phyloP scores from a whole-genome alignment of 2,888 invertebrate genomes.

The Melanchra persicariae region DNA sequence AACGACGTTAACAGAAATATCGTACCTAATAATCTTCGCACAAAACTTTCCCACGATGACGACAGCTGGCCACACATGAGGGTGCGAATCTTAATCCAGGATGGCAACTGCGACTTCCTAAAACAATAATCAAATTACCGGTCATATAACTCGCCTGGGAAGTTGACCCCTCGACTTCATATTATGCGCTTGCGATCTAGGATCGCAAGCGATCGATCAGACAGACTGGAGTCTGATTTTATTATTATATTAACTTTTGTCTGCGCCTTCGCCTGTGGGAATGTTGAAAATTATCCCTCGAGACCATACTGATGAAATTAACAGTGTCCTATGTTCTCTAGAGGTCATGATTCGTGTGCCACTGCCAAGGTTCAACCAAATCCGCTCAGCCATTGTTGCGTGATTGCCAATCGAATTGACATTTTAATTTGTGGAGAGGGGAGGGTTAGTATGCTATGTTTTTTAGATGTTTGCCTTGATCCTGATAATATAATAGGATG shows the following conservation, averaged over 20 bases:
- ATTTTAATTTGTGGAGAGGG: too few relatives aligned
- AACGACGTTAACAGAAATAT: too few relatives aligned
- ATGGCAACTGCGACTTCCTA: constrained; percentile 37
- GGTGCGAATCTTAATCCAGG: constrained; percentile 14
- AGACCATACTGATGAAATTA: too few relatives aligned
- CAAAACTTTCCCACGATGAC: neutral
- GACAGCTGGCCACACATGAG: neutral
- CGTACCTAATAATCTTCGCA: too few relatives aligned
- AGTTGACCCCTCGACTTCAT: constrained; percentile 23
- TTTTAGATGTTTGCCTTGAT: neutral
- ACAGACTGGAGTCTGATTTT: neutral
- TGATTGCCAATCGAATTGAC: too few relatives aligned
- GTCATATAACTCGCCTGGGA: constrained; percentile 20
- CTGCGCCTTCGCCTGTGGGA: neutral
- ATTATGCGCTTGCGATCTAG: constrained; percentile 7
- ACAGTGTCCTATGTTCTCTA: too few relatives aligned
- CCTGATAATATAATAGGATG: neutral
- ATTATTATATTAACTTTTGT: neutral
- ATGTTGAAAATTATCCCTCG: too few relatives aligned
- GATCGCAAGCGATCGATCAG: too few relatives aligned
- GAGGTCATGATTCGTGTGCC: too few relatives aligned
- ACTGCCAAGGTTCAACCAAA: too few relatives aligned
- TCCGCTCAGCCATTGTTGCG: too few relatives aligned
- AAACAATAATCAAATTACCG: constrained; percentile 43
- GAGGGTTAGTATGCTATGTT: too few relatives aligned